Conservation (phyloP, 1,140 invertebrate species). For the Scaptodrosophila lebanonensis region DNA sequence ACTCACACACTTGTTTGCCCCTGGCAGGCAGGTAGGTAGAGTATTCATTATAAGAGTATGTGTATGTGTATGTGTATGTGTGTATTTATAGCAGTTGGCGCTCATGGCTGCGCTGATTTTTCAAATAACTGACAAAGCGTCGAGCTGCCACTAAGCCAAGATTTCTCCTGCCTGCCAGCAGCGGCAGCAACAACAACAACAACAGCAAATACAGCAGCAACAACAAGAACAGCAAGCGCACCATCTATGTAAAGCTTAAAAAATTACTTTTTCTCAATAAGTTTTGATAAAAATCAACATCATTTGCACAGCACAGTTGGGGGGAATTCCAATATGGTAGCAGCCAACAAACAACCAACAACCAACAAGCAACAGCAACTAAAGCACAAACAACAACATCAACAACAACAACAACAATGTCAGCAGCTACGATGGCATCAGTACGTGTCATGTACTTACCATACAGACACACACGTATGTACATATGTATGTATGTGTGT, state of each 20-base stretch:
- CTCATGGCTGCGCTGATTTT: slow-evolving; percentile 55
- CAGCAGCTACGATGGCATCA: no score
- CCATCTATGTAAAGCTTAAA: slow-evolving; percentile 63
- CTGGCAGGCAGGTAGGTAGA: slow-evolving; percentile 29
- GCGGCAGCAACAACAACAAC: slow-evolving; percentile 3
- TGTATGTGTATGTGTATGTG: slow-evolving; percentile 48
- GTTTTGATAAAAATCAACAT: slow-evolving; percentile 75
- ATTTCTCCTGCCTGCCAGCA: no score
- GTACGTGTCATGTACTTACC: no score
- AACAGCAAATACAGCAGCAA: slow-evolving; percentile 5
- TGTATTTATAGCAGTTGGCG: slow-evolving; percentile 55
- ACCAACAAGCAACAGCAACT: slow-evolving; percentile 11
- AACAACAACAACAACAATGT: no score
- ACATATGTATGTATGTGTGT: no score
- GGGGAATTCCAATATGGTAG: slow-evolving; percentile 73
- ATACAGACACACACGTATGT: no score
- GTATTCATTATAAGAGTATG: no score
- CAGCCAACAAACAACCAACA: slow-evolving; percentile 1
- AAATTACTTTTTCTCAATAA: slow-evolving; percentile 74
- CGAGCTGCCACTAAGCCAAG: slow-evolving; percentile 12
- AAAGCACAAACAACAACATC: no score
- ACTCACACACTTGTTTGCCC: slow-evolving; percentile 15
- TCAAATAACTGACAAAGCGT: slow-evolving; percentile 52
- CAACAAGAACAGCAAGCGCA: not conserved
- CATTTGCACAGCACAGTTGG: slow-evolving; percentile 65